These are phyloP conservation scores for Caenorhabditis drosophilae DNA, from an alignment of 2,888 invertebrate species.

Conservation along the genomic window DNA sequence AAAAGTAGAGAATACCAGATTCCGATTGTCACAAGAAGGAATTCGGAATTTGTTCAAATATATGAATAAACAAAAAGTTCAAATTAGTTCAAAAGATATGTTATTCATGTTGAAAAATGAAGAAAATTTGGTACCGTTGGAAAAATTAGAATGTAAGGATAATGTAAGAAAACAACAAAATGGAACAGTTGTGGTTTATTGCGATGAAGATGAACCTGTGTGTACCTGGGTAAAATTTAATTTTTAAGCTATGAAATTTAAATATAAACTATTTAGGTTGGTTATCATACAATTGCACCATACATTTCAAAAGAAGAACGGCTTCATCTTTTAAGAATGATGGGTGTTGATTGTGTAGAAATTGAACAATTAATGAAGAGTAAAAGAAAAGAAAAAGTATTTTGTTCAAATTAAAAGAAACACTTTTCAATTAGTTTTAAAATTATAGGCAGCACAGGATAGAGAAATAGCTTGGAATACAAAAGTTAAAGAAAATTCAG, in stretches of 20 bases:
- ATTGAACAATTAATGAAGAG: slow-evolving; percentile 56
- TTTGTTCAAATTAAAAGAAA: not conserved
- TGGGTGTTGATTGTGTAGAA: slow-evolving; percentile 55
- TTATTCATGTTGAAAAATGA: slow-evolving; percentile 46
- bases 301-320: slow-evolving; percentile 60
- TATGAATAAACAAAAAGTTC: slow-evolving; percentile 52
- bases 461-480: slow-evolving; percentile 4
- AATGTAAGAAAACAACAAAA: slow-evolving; percentile 42
- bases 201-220: slow-evolving; percentile 51
- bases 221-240: slow-evolving; percentile 51
- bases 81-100: slow-evolving; percentile 49
- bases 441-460: slow-evolving; percentile 31
- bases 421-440: slow-evolving; percentile 9
- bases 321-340: slow-evolving; percentile 55
- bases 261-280: slow-evolving; percentile 47
- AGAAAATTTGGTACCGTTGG: slow-evolving; percentile 47
- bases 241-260: not conserved
- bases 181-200: slow-evolving; percentile 50
- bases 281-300: slow-evolving; percentile 56
- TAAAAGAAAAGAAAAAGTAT: slow-evolving; percentile 53
- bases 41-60: slow-evolving; percentile 44
- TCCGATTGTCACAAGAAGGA: slow-evolving; percentile 56
- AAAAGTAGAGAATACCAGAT: slow-evolving; percentile 48
- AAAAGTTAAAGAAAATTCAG: slow-evolving; percentile 5
- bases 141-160: slow-evolving; percentile 39